Evolutionary conservation across 2,113 vertebrate species (phyloP), one percentile per base, ranked within the genome.

Genomic region (Cinclus cinclus): DNA sequence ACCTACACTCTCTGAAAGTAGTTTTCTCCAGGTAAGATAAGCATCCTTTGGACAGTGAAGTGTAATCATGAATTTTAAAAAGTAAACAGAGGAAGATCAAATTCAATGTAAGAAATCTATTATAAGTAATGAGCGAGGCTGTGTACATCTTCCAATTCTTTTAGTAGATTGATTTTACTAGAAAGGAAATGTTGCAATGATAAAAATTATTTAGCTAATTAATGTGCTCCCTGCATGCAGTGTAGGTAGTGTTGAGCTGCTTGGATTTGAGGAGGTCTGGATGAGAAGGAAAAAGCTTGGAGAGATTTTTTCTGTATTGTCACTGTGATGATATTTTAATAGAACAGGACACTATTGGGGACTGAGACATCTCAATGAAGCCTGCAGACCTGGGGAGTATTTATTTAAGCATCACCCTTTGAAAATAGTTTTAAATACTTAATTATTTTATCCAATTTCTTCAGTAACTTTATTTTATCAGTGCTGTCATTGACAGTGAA

Each of bases 1-100:
- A 98, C 46, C 83, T 99, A 39, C 97, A 97, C 58, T 98, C 98
- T 47, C 81, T 98, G 39, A 96, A 96, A 64, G 90, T 27, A 64
- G 2, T 87, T 98, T 98, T 91, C 87, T 98, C 39, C 91, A 88
- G 96, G 98, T 98, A 95, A 92, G 94, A 62, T 1, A 3, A 80
- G 15, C 23, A 15, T 9, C 64, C 62, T 86, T 69, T 75, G 33
- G 53, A 46, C 3, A 53, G 16, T 73, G 55, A 87, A 65, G 27
- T 63, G 15, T n/a, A 47, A 20, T 50, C 25, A 22, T 11, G 55
- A 67, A 87, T 74, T 78, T 41, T 17, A 47, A 44, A 59, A 91
- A 83, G n/a, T 18, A 60, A 86, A 63, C 37, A 1, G 3, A 67
- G 23, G 25, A 83, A 93, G 50, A 92, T 79, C 9, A 70, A 89